A percentile compares a stretch with the other conserved stretches of the same genome.
Conservation (phyloP, 2,797 vertebrate genomes). For the Toxotes lorentzi region DNA sequence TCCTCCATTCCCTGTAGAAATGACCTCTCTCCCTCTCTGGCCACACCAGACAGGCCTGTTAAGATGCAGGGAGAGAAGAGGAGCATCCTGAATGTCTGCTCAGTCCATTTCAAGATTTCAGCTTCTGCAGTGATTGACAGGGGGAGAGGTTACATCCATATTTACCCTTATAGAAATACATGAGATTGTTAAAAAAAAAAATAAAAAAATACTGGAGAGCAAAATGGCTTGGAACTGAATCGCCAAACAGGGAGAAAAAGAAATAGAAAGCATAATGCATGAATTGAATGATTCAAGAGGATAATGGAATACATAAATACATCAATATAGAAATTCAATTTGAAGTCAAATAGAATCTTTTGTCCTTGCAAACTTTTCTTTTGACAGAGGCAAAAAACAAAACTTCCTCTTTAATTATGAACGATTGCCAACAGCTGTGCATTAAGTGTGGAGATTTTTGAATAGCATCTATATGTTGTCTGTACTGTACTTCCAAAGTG, state of each 20-base stretch:
- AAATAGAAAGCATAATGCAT: conserved; percentile 69
- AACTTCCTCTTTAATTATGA: conserved; percentile 22
- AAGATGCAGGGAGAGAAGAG: conserved; percentile 58
- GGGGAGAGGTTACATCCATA: conserved; percentile 61
- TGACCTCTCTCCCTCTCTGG: conserved; percentile 64
- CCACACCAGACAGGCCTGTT: conserved; percentile 66
- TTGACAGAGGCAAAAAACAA: conserved; percentile 3
- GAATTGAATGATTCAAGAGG: conserved; percentile 66
- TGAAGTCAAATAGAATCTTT: conserved; percentile 65
- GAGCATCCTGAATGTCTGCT: conserved; percentile 54
- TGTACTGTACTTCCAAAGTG: background rate
- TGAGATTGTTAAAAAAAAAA: conserved; percentile 43
- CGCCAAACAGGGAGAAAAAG: conserved; percentile 54
- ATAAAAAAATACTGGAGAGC: conserved; percentile 49
- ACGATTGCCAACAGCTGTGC: conserved; percentile 23
- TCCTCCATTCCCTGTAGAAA: conserved; percentile 67
- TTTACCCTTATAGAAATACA: conserved; percentile 77
- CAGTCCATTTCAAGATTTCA: conserved; percentile 58
- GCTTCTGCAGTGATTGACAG: conserved; percentile 69
- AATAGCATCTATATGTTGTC: background rate
- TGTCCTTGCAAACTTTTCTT: conserved; percentile 45
- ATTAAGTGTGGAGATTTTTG: background rate
- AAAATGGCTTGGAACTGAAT: conserved; percentile 68
- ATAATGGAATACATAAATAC: conserved; percentile 80
- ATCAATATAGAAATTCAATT: conserved; percentile 73